These are phyloP conservation scores for Pristionchus japonicus DNA, from an alignment of 2,888 invertebrate species.

Conservation along the genomic window DNA sequence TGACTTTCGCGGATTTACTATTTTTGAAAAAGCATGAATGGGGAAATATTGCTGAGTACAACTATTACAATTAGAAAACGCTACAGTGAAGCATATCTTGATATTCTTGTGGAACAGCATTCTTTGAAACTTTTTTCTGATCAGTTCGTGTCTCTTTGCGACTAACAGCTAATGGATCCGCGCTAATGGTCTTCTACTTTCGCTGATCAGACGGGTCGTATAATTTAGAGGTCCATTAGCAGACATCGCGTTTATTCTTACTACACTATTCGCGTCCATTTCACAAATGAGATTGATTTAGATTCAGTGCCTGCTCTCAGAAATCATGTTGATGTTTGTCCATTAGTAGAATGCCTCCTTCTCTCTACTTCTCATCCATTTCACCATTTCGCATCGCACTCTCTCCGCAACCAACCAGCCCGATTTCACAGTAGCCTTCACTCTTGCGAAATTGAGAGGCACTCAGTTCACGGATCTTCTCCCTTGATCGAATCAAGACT, in stretches of 20 bases:
- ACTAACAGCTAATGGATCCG: neutral
- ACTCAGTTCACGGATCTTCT: too few species aligned
- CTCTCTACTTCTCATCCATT: neutral
- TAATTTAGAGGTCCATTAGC: neutral
- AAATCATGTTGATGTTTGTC: too few species aligned
- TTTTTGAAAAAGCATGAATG: too few species aligned
- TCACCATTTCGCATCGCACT: neutral
- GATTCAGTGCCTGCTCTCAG: too few species aligned
- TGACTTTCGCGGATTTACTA: too few species aligned
- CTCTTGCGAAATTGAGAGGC: neutral
- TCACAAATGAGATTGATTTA: too few species aligned
- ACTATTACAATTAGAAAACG: neutral
- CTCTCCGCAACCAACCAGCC: neutral
- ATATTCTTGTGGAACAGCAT: too few species aligned
- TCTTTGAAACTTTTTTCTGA: neutral
- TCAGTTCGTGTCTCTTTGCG: too few species aligned
- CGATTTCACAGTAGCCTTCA: constrained; percentile 15
- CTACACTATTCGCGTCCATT: too few species aligned
- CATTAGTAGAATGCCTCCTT: neutral
- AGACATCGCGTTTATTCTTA: neutral
- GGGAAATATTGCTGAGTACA: neutral
- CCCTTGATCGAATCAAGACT: neutral
- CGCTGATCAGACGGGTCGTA: too few species aligned
- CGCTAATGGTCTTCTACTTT: neutral
- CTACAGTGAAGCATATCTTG: neutral